These are phyloP conservation scores for Abrostola triplasia DNA, from an alignment of 2,888 invertebrate genomes.

Conservation along the genomic window DNA sequence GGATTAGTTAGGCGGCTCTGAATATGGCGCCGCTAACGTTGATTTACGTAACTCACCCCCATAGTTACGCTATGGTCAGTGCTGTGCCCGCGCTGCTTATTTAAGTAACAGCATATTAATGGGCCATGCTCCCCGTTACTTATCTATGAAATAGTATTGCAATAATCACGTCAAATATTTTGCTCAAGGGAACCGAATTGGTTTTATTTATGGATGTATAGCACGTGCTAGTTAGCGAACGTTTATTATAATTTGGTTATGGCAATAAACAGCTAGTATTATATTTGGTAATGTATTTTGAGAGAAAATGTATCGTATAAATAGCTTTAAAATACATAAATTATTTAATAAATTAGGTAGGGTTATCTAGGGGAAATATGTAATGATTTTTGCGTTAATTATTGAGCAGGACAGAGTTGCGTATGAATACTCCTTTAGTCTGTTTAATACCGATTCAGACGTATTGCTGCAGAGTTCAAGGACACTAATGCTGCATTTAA, in stretches of 20 bases:
- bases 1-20: slow-evolving; percentile 70
- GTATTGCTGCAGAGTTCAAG: slow-evolving; percentile 28
- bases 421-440: not conserved
- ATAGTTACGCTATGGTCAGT: slow-evolving; percentile 32
- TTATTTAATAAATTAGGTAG: too few species aligned
- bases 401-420: not conserved
- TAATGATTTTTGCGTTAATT: not conserved
- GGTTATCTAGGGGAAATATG: too few species aligned
- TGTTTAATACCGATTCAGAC: slow-evolving; percentile 26
- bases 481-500: slow-evolving; percentile 35
- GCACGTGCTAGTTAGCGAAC: slow-evolving; percentile 39
- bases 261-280: too few species aligned
- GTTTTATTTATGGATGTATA: slow-evolving; percentile 33
- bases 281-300: too few species aligned
- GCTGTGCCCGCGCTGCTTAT: slow-evolving; percentile 26
- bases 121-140: slow-evolving; percentile 11
- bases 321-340: too few species aligned
- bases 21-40: slow-evolving; percentile 58
- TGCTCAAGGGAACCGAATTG: slow-evolving; percentile 39
- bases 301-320: too few species aligned
- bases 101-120: slow-evolving; percentile 36
- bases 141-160: slow-evolving; percentile 21
- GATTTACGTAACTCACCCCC: slow-evolving; percentile 58
- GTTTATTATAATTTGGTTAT: not conserved
- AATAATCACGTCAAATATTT: slow-evolving; percentile 30